Evolutionary conservation across 2,113 vertebrate species (phyloP).

Genomic region (Diadophis punctatus): DNA sequence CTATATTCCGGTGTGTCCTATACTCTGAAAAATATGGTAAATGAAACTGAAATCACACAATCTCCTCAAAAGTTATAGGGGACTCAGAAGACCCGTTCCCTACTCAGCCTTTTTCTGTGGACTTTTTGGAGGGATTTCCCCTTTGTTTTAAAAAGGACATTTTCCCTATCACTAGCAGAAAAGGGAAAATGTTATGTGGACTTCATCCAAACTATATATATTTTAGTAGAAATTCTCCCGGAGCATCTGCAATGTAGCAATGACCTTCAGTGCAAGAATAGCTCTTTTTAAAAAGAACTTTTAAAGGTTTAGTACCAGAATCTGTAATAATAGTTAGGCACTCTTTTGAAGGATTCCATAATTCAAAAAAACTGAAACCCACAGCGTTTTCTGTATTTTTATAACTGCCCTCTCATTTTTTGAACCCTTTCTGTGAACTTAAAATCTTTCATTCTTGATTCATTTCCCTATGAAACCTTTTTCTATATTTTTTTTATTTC

Average conservation of each 20-base stretch:
- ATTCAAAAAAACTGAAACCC: background rate
- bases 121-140: background rate
- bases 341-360: conserved; percentile 3
- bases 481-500: conserved; percentile 4
- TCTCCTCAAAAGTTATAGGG: background rate
- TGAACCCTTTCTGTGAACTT: conserved; percentile 33
- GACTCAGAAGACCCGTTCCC: background rate
- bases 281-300: background rate
- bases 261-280: conserved; percentile 20
- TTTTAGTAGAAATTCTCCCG: background rate
- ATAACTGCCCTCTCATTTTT: background rate
- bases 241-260: background rate
- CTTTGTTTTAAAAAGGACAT: background rate
- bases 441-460: conserved; percentile 37
- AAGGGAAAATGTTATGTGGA: background rate
- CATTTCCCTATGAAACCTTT: conserved; percentile 4
- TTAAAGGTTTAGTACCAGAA: background rate
- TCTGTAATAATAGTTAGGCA: conserved; percentile 17
- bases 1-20: no score
- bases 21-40: no score
- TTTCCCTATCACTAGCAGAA: background rate
- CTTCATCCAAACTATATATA: background rate
- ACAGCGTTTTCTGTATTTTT: conserved; percentile 16
- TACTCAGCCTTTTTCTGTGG: background rate
- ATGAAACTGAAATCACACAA: background rate